Evolutionary conservation across 2,888 invertebrate genomes (phyloP).

Genomic region (Aphodius sticticus): DNA sequence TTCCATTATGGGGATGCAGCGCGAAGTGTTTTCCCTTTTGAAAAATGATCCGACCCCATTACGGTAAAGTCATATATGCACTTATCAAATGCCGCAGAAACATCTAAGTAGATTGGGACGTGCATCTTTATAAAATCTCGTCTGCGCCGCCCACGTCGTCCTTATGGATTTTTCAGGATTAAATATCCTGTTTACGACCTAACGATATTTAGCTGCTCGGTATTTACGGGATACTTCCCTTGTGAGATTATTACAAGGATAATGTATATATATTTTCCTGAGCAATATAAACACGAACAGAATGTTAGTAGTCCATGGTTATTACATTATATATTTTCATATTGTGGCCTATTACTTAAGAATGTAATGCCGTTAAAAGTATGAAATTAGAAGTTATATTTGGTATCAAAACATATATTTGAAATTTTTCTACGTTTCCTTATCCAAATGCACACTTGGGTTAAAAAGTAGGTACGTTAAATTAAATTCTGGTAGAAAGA

Average conservation of each 20-base stretch:
- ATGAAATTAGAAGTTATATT: too few relatives aligned
- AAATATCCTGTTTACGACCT: background rate
- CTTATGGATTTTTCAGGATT: background rate
- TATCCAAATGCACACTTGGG: too few relatives aligned
- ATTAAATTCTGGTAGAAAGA: too few relatives aligned
- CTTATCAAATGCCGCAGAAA: conserved; percentile 4
- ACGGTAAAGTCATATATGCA: background rate
- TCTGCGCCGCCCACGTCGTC: background rate
- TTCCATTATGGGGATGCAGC: background rate
- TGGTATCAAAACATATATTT: too few relatives aligned
- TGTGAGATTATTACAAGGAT: background rate
- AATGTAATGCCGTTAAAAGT: too few relatives aligned
- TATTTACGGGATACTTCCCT: background rate
- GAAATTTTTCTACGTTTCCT: too few relatives aligned
- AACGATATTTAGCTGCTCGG: background rate
- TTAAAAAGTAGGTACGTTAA: too few relatives aligned
- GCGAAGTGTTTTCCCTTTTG: background rate
- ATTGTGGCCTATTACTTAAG: too few relatives aligned
- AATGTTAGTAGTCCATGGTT: too few relatives aligned
- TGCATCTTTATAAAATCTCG: background rate
- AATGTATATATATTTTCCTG: too few relatives aligned
- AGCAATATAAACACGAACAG: too few relatives aligned
- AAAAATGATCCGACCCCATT: background rate
- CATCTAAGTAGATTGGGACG: background rate
- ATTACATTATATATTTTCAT: too few relatives aligned